phyloP scores from a whole-genome alignment of 2,888 invertebrate species.

The Rugalucina vietnamica region DNA sequence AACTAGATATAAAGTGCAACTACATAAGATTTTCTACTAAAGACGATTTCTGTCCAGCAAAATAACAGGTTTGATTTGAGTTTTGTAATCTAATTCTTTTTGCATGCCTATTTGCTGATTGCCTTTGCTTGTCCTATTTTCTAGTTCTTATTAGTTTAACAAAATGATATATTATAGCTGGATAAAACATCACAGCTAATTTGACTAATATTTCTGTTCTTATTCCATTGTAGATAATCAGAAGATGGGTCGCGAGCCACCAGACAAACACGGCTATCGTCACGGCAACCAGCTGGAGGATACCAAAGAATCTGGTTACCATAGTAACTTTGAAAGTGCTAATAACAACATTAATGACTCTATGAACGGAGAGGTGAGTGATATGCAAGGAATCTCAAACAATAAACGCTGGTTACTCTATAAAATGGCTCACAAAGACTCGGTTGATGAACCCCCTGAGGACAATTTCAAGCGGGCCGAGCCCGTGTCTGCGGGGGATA shows the following conservation, averaged over 20 bases:
- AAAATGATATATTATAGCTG: too few relatives aligned
- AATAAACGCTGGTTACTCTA: conserved; percentile 83
- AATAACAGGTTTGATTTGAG: too few relatives aligned
- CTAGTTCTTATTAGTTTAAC: too few relatives aligned
- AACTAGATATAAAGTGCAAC: too few relatives aligned
- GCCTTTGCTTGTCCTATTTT: too few relatives aligned
- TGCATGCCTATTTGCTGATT: too few relatives aligned
- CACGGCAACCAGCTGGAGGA: conserved; percentile 39
- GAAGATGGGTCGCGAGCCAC: conserved; percentile 60
- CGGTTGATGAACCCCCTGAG: conserved; percentile 16
- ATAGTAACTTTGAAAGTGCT: conserved; percentile 57
- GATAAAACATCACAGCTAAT: too few relatives aligned
- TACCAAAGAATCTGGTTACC: conserved; percentile 63
- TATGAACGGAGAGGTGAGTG: conserved; percentile 47
- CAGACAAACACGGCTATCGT: conserved; percentile 43
- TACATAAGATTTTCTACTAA: too few relatives aligned
- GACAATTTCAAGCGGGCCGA: conserved; percentile 11
- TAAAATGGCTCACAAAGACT: conserved; percentile 78
- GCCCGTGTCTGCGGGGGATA: conserved; percentile 33
- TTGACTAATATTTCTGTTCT: too few relatives aligned
- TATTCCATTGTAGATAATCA: conserved; percentile 52
- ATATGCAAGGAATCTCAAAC: conserved; percentile 66
- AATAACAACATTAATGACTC: conserved; percentile 70
- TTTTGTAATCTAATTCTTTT: too few relatives aligned
- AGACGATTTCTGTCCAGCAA: too few relatives aligned